These are phyloP conservation scores for Ormyrus nitidulus DNA, from an alignment of 2,888 invertebrate genomes.

Conservation along the genomic window DNA sequence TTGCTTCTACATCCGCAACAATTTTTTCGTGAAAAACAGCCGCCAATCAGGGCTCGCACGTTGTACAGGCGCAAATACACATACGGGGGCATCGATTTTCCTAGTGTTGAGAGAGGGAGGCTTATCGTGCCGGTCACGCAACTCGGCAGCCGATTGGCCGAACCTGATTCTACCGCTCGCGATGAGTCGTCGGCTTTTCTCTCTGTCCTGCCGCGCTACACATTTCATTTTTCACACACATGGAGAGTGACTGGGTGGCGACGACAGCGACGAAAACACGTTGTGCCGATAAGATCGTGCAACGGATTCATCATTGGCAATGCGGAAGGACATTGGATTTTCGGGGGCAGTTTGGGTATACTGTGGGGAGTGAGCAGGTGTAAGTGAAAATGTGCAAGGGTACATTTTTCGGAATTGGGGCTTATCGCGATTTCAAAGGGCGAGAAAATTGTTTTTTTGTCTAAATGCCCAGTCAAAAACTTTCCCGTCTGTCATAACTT, in stretches of 20 bases:
- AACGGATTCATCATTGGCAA: constrained; percentile 26
- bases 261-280: constrained; percentile 5
- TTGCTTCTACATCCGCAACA: neutral
- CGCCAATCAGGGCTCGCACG: constrained; percentile 58
- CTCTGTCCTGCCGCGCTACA: neutral
- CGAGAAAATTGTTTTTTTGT: no score
- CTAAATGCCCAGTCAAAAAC: no score
- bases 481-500: no score
- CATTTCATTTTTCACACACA: constrained; percentile 43
- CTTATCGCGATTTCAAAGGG: no score
- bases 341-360: neutral
- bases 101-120: constrained; percentile 5
- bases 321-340: neutral
- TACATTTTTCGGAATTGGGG: no score
- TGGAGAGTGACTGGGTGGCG: neutral
- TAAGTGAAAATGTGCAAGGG: no score
- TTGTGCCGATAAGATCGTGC: constrained; percentile 41
- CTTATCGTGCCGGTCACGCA: constrained; percentile 65
- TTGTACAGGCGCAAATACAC: constrained; percentile 60
- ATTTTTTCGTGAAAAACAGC: constrained; percentile 48
- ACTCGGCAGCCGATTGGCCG: constrained; percentile 58
- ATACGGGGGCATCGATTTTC: constrained; percentile 58
- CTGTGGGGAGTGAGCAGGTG: no score
- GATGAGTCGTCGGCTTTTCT: constrained; percentile 59
- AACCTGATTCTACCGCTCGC: constrained; percentile 28